phyloP scores from a whole-genome alignment of 2,797 vertebrate species.

The Channallabes apus region DNA sequence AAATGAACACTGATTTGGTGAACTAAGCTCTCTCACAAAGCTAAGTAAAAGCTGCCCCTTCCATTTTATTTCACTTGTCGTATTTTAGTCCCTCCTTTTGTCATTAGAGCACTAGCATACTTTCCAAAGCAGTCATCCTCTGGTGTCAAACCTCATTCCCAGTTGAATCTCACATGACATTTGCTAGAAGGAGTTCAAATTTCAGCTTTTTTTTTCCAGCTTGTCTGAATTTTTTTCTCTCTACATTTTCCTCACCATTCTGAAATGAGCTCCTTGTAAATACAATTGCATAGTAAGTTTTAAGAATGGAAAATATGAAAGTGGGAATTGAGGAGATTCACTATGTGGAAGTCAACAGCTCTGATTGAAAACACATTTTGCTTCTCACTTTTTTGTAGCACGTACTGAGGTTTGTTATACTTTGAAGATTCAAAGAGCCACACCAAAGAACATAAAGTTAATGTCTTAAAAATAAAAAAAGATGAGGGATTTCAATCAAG shows the following conservation, averaged over 20 bases:
- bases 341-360: constrained; percentile 46
- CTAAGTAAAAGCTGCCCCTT: constrained; percentile 43
- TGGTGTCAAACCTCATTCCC: constrained; percentile 58
- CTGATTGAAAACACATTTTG: constrained; percentile 57
- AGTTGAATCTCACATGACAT: constrained; percentile 57
- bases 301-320: constrained; percentile 58
- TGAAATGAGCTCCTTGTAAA: constrained; percentile 57
- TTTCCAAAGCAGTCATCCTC: constrained; percentile 69
- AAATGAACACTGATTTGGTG: constrained; percentile 49
- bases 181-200: constrained; percentile 54
- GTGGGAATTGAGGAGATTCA: constrained; percentile 49
- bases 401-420: constrained; percentile 18
- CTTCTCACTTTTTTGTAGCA: constrained; percentile 44
- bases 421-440: constrained; percentile 21
- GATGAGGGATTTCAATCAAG: neutral
- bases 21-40: constrained; percentile 40
- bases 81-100: constrained; percentile 54
- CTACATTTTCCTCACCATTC: constrained; percentile 51
- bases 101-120: constrained; percentile 63
- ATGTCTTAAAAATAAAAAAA: neutral
- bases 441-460: constrained; percentile 16
- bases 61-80: constrained; percentile 50
- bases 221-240: constrained; percentile 36
- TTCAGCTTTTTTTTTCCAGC: constrained; percentile 40
- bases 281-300: constrained; percentile 55